Conservation (phyloP, 1,140 invertebrate genomes). For the Harpegnathos saltator region DNA sequence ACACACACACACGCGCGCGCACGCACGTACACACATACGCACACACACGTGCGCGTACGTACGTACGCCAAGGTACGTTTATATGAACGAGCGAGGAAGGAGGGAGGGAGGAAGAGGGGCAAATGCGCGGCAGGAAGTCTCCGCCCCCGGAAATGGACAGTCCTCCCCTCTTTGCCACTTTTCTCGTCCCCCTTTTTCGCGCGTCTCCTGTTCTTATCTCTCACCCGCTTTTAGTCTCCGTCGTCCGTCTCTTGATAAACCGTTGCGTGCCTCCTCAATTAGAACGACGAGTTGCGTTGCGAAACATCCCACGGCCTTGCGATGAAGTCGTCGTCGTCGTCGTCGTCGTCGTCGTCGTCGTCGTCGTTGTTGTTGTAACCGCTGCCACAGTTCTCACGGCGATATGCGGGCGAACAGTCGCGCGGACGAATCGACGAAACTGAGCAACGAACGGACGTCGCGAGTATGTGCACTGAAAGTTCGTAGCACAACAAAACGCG, state of each 20-base stretch:
- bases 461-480: not conserved
- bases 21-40: not conserved
- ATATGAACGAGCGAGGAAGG: not conserved
- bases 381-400: too few species aligned
- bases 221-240: not conserved
- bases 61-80: not conserved
- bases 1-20: not conserved
- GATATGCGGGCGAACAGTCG: not conserved
- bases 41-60: not conserved
- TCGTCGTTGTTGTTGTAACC: not conserved
- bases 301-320: conserved; percentile 5
- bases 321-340: not conserved
- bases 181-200: not conserved
- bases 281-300: not conserved
- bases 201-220: not conserved
- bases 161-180: conserved; percentile 13
- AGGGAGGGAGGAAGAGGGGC: too few species aligned
- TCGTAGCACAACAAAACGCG: conserved; percentile 1
- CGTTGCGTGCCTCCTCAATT: not conserved
- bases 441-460: not conserved
- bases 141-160: conserved; percentile 33
- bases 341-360: not conserved
- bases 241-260: not conserved
- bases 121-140: conserved; percentile 31
- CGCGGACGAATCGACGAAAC: not conserved